These are phyloP conservation scores for Acrossocheilus fasciatus DNA, from an alignment of 2,797 vertebrate genomes.

Conservation along the genomic window DNA sequence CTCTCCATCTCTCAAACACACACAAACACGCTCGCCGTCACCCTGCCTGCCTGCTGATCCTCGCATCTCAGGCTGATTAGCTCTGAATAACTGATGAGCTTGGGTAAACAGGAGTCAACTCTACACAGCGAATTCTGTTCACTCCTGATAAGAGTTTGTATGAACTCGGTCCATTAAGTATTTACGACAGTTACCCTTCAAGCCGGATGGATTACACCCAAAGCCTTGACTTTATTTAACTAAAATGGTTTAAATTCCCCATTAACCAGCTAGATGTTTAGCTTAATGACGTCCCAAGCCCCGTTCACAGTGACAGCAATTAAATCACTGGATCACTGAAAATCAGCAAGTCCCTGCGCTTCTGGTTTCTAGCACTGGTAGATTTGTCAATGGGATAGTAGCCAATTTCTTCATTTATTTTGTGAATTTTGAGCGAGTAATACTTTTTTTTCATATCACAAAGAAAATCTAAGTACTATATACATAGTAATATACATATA, in stretches of 20 bases:
- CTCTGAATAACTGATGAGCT: conserved; percentile 69
- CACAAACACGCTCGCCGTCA: conserved; percentile 33
- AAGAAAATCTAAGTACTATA: too few species aligned
- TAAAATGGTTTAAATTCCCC: conserved; percentile 52
- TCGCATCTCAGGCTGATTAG: conserved; percentile 70
- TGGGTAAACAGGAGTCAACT: conserved; percentile 65
- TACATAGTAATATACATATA: too few species aligned
- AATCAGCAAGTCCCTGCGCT: neutral
- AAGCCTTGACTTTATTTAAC: conserved; percentile 55
- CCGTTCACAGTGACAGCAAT: neutral
- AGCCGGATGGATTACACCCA: conserved; percentile 68
- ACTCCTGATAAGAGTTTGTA: conserved; percentile 66
- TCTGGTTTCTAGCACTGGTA: neutral
- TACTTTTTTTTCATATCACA: too few species aligned
- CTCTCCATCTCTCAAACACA: conserved; percentile 34
- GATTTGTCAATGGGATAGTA: neutral
- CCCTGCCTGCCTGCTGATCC: conserved; percentile 57
- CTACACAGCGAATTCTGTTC: conserved; percentile 52
- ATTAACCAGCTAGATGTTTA: conserved; percentile 25
- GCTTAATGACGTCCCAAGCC: neutral
- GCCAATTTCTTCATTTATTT: neutral
- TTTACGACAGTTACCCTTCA: conserved; percentile 67
- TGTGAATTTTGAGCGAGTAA: neutral
- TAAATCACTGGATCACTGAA: neutral
- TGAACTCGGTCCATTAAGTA: conserved; percentile 75